Conservation (phyloP, 2,888 invertebrate genomes). For the Parelbella ahira region DNA sequence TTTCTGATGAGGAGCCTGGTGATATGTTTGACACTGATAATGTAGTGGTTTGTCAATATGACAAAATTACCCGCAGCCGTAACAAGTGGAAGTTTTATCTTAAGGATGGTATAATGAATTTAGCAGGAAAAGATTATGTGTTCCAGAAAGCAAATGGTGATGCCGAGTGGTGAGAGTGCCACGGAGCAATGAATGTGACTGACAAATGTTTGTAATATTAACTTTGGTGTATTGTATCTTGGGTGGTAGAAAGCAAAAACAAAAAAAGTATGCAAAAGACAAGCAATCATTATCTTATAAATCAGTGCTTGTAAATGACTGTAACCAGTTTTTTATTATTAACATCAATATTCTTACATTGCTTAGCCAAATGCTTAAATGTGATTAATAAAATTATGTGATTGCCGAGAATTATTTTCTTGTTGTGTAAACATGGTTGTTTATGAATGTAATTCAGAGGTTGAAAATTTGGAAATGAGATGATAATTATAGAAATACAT, state of each 20-base stretch:
- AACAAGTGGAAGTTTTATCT: constrained; percentile 99
- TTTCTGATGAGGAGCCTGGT: constrained; percentile 96
- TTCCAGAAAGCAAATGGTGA: constrained; percentile 99
- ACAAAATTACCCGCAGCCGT: constrained; percentile 98
- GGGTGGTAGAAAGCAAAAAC: constrained; percentile 43
- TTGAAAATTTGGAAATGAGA: too few species aligned
- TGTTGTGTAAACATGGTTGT: too few species aligned
- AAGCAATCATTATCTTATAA: too few species aligned
- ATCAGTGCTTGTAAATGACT: too few species aligned
- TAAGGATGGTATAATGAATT: constrained; percentile 99
- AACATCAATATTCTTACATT: too few species aligned
- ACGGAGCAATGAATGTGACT: constrained; percentile 29
- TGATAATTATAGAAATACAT: too few species aligned
- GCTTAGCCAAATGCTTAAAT: too few species aligned
- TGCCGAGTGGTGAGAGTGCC: constrained; percentile 94
- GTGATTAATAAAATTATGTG: too few species aligned
- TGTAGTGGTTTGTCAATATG: constrained; percentile 99
- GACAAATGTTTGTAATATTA: constrained; percentile 58
- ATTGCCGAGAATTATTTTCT: too few species aligned
- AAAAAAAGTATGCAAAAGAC: too few species aligned
- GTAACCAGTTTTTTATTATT: too few species aligned
- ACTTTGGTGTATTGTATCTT: constrained; percentile 50
- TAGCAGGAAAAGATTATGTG: constrained; percentile 98
- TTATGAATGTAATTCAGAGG: too few species aligned
- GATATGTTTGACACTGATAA: constrained; percentile 99